Evolutionary conservation across 2,797 vertebrate species (phyloP), one percentile per base, ranked within the genome.

Genomic region (Falco concolor): DNA sequence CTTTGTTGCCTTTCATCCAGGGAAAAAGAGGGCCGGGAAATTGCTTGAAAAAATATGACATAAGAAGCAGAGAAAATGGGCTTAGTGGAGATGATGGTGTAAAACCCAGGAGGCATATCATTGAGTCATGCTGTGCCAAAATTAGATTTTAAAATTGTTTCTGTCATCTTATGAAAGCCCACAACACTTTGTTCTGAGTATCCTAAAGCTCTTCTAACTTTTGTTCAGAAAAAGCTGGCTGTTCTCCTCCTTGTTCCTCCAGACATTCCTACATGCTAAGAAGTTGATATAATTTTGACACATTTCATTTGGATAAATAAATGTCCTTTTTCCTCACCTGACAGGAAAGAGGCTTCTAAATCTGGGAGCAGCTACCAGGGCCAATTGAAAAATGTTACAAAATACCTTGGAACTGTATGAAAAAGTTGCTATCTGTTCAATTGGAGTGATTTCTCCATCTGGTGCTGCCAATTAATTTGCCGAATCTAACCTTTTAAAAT

Each of bases 401-500:
- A 88, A 78, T 82, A 25, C 28, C 53, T 3, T 84, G 59, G 12
- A 86, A 73, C 4, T n/a, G 6, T 40, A 84, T 40, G 44, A 84
- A 84, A 64, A 88, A 63, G 10, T 75, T 89, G 36, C 79, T 96
- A 25, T 96, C 85, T 87, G 34, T 59, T 84, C 91, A 87, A 28
- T 61, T 5, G 53, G 86, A 86, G 91, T 94, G 94, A 97, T 95
- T 97, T 96, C 91, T 90, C 86, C 75, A 90, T 93, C 76, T 87
- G 78, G 59, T 95, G 42, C 87, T 97, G 95, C 83, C 96, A 98
- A 97, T 97, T 97, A 97, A 95, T 97, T 97, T 96, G 74, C 76
- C 24, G 28, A 97, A 93, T 96, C 95, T 96, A 97, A 97, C 95
- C 94, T 97, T 98, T 96, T 65, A 92, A 97, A 97, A 97, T 97